Base-by-base conservation (phyloP, 1,140 invertebrate species). In the Aphaenogaster rudis region DNA sequence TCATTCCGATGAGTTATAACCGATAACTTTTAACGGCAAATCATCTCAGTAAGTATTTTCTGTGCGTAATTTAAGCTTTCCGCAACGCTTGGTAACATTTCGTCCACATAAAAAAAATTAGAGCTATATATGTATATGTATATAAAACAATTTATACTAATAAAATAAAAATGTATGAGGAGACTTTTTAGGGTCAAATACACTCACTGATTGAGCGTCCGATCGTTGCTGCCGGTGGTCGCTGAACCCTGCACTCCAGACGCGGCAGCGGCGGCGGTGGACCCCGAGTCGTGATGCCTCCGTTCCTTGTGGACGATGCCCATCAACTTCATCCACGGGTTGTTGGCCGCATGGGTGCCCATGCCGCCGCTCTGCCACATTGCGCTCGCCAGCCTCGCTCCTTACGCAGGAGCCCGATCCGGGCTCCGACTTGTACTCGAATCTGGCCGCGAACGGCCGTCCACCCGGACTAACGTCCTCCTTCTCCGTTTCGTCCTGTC, bases 301-400 rank as follows among this genome's bases (percentile, higher is more conserved):
- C 97, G 94, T 93, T 97, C 97, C 95, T 97, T 97, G 95, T 97
- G 97, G 71, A 98, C 97, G 92, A 98, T 97, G 88, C 97, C 97
- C 97, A 98, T 98, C 76, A 98, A 95, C 93, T 97, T 97, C 96
- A 97, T 97, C 97, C 97, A 98, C 88, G 97, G 97, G 95, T 97
- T 97, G 96, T 97, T 97, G 92, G 96, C 96, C 90, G 96, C 96
- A 92, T 97, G 97, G 95, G 97, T 96, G 93, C 97, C 97, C 96
- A 97, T 97, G 94, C 97, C 97, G 89, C 97, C 96, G 95, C 97
- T 97, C 95, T 97, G 97, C 97, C 97, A 97, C 97, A 97, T 97
- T 95, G 96, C 94, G 92, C 94, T 95, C 94, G 94, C 94, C 94
- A 95, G 94, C 91, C 93, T 94, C 92, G 90, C 85, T 91, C 82